Evolutionary conservation across 2,888 invertebrate species (phyloP), one percentile per base, ranked within the genome.

Genomic region (Drosophila mimica): DNA sequence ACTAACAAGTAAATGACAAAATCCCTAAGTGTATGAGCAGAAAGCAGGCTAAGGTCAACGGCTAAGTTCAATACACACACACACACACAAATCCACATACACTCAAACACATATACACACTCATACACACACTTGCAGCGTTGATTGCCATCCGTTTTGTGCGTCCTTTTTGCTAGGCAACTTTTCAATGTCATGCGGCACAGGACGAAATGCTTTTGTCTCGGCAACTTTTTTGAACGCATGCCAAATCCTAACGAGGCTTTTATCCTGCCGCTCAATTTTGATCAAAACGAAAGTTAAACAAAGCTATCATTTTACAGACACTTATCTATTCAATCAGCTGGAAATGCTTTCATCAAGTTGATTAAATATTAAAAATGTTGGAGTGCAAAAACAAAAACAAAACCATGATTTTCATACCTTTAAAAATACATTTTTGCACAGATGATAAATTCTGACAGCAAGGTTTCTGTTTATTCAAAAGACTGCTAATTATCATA

Each of bases 31-130:
- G 81, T 66, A 54, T 52, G 13, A 46, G 43, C 57, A 36, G 38
- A 90, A 87, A 78, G 69, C 76, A 80, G 87, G 87, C 87, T 87
- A 87, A 87, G 87, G 87, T 90, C 90, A 88, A 73, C 73, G 59
- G 61, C 83, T 78, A 86, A 76, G 90, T 90, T 88, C 90, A 87
- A 86, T 88, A 81, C 20, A 66, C 72, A 83, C 46, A 59, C 46
- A 59, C n/a, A 38, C 58, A 64, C 31, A 36, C 43, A 67, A 36
- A 51, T 43, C 46, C 58, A 54, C 52, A 53, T 43, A 52, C 40
- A 54, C 36, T 56, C 17, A 36, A 56, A 66, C 38, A 36, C 34
- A 62, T 46, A 48, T 51, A 49, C 52, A 54, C 38, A 54, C 46
- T 17, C 17, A 38, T 40, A 81, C 25, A 66, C 70, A 83, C 40